phyloP scores from a whole-genome alignment of 2,888 invertebrate species.

The Megaustenia siamemsis region DNA sequence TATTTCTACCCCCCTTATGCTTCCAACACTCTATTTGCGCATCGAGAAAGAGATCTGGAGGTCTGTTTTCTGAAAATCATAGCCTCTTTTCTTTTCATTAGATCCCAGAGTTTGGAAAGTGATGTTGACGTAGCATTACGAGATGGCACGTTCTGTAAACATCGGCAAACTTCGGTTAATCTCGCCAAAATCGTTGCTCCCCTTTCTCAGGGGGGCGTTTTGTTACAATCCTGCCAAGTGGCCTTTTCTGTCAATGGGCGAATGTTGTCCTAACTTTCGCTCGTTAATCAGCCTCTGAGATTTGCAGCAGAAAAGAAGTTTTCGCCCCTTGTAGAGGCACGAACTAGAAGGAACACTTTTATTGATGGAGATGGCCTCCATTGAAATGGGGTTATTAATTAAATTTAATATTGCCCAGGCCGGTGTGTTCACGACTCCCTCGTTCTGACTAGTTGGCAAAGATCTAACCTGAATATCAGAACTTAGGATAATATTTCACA shows the following conservation, averaged over 20 bases:
- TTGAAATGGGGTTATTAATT: constrained; percentile 47
- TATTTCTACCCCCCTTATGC: constrained; percentile 45
- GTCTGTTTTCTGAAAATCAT: constrained; percentile 52
- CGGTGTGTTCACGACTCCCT: background rate
- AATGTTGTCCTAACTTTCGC: constrained; percentile 57
- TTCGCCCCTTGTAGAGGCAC: constrained; percentile 43
- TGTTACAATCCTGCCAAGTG: constrained; percentile 53
- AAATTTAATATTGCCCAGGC: constrained; percentile 41
- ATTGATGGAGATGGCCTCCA: constrained; percentile 24
- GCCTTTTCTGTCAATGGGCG: constrained; percentile 54
- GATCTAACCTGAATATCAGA: background rate
- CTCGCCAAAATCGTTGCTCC: constrained; percentile 50
- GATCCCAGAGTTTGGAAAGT: constrained; percentile 48
- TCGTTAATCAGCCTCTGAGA: constrained; percentile 45
- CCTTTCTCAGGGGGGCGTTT: constrained; percentile 51
- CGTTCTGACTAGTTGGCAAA: background rate
- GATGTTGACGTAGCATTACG: constrained; percentile 57
- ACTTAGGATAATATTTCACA: constrained; percentile 26
- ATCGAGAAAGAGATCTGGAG: constrained; percentile 44
- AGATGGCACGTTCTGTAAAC: constrained; percentile 54
- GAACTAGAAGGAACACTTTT: constrained; percentile 15
- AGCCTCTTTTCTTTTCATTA: constrained; percentile 52
- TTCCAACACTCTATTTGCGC: constrained; percentile 43
- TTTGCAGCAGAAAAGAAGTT: constrained; percentile 32
- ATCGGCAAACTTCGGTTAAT: constrained; percentile 55